A percentile compares a stretch with the other conserved stretches of the same genome.
These are phyloP conservation scores for Drosophila suzukii DNA, from an alignment of 1,140 invertebrate species.

Conservation along the genomic window DNA sequence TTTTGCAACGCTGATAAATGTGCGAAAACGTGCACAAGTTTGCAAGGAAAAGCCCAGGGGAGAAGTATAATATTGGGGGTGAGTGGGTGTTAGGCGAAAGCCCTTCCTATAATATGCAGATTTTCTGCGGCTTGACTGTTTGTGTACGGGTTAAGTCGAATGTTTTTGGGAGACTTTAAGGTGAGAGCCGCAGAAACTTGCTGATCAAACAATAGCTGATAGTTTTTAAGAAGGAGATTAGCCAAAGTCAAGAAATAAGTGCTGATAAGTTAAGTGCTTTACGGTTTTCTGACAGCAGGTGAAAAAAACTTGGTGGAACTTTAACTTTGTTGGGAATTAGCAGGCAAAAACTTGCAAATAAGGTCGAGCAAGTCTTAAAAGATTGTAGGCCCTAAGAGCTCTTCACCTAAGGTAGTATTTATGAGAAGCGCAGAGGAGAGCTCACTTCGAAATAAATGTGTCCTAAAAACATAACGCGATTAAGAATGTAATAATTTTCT, in stretches of 20 bases:
- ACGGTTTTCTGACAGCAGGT: neutral
- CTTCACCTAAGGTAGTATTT: neutral
- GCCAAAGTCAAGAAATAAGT: constrained; percentile 8
- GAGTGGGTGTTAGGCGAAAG: constrained; percentile 8
- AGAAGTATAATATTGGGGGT: constrained; percentile 7
- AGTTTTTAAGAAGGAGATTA: constrained; percentile 31
- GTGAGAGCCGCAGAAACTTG: constrained; percentile 17
- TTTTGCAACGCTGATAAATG: constrained; percentile 63
- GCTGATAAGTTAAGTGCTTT: constrained; percentile 33
- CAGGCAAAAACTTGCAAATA: constrained; percentile 3
- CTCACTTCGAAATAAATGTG: neutral
- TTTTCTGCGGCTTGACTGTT: constrained; percentile 53
- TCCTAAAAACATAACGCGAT: neutral
- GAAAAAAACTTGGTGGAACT: constrained; percentile 1
- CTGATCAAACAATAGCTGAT: constrained; percentile 51
- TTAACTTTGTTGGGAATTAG: constrained; percentile 24
- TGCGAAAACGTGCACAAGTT: constrained; percentile 77
- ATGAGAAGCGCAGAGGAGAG: neutral
- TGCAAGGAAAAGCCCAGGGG: constrained; percentile 26
- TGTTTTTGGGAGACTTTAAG: constrained; percentile 15
- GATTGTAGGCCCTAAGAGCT: neutral
- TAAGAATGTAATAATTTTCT: no score
- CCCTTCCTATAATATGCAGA: constrained; percentile 60
- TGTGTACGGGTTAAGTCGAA: constrained; percentile 27
- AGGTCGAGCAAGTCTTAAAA: constrained; percentile 9